Conservation (phyloP, 1,140 invertebrate genomes). For the Macrotrachela quadricornifera region DNA sequence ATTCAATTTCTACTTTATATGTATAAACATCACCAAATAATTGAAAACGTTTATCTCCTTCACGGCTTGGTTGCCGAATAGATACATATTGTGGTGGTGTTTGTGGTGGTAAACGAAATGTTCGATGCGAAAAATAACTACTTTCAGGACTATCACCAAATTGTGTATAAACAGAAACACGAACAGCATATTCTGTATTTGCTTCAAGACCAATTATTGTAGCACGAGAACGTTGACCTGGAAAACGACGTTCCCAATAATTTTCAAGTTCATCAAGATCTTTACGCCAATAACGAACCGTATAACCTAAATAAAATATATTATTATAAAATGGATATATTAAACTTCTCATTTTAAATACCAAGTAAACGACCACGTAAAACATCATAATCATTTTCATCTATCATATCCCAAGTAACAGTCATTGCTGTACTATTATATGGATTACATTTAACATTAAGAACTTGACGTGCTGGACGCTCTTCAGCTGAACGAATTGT, state of each 20-base stretch:
- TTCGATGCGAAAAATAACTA: slow-evolving; percentile 49
- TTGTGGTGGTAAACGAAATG: slow-evolving; percentile 47
- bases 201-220: slow-evolving; percentile 74
- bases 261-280: neutral
- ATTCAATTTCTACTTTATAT: slow-evolving; percentile 47
- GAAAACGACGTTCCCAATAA: slow-evolving; percentile 7
- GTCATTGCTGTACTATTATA: slow-evolving; percentile 10
- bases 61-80: neutral
- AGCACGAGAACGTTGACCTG: slow-evolving; percentile 30
- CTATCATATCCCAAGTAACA: slow-evolving; percentile 7
- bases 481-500: slow-evolving; percentile 69
- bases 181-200: slow-evolving; percentile 76
- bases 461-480: neutral
- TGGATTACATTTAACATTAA: slow-evolving; percentile 5
- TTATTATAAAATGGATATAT: too few relatives aligned
- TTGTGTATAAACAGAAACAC: slow-evolving; percentile 77
- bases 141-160: slow-evolving; percentile 83
- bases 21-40: slow-evolving; percentile 9
- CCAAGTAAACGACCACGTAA: neutral
- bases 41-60: neutral
- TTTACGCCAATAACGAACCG: slow-evolving; percentile 5
- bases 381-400: slow-evolving; percentile 7
- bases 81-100: slow-evolving; percentile 56
- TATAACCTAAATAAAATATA: neutral
- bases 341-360: too few relatives aligned